Evolutionary conservation across 2,888 invertebrate species (phyloP).

Genomic region (Xylota segnis): DNA sequence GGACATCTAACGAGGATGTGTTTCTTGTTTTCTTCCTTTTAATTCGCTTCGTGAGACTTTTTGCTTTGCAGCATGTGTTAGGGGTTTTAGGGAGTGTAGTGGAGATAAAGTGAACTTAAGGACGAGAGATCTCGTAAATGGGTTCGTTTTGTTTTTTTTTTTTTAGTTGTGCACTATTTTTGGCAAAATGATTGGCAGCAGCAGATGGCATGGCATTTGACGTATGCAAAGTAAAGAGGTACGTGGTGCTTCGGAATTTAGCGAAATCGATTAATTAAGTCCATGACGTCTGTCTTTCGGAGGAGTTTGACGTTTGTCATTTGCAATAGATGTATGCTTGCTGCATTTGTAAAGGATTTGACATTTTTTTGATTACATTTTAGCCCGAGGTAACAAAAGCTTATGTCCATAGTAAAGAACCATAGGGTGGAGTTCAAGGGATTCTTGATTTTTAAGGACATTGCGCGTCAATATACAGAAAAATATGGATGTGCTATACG

Average conservation of each 20-base stretch:
- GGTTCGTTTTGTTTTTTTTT: slow-evolving; percentile 11
- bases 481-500: too few relatives aligned
- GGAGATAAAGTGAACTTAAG: slow-evolving; percentile 53
- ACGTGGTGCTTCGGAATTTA: neutral
- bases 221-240: slow-evolving; percentile 12
- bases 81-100: slow-evolving; percentile 21
- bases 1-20: slow-evolving; percentile 70
- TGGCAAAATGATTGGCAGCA: slow-evolving; percentile 82
- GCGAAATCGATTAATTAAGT: slow-evolving; percentile 50
- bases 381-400: too few relatives aligned
- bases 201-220: slow-evolving; percentile 83
- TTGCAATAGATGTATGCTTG: neutral
- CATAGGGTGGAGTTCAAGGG: too few relatives aligned
- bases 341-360: slow-evolving; percentile 1
- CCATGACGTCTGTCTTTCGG: neutral
- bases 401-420: too few relatives aligned
- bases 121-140: slow-evolving; percentile 44
- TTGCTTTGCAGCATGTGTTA: slow-evolving; percentile 7
- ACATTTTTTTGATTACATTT: slow-evolving; percentile 12
- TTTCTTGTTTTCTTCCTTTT: slow-evolving; percentile 19
- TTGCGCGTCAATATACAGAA: too few relatives aligned
- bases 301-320: slow-evolving; percentile 17
- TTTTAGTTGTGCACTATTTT: slow-evolving; percentile 37
- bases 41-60: slow-evolving; percentile 12
- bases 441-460: too few relatives aligned